Percentiles rank a stretch among this genome's conserved stretches.
These are phyloP conservation scores for Catonia carolina DNA, from an alignment of 2,888 invertebrate genomes.

Conservation along the genomic window DNA sequence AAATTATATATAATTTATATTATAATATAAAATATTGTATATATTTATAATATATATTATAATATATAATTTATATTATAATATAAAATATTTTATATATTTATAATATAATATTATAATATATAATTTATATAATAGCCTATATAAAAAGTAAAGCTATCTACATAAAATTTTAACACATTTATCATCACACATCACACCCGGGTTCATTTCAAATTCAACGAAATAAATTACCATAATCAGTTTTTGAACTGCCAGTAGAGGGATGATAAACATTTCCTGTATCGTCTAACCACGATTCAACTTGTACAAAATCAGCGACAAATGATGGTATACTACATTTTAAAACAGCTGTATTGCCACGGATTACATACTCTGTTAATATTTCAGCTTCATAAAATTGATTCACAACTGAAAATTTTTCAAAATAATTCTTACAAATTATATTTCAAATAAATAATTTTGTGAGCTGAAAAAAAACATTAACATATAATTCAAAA, in stretches of 20 bases:
- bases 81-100: no score
- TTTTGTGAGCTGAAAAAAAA: not conserved
- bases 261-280: constrained; percentile 45
- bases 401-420: constrained; percentile 58
- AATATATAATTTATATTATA: no score
- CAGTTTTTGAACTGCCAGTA: constrained; percentile 45
- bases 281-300: constrained; percentile 63
- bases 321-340: constrained; percentile 70
- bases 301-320: constrained; percentile 62
- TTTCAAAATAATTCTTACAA: not conserved
- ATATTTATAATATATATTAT: no score
- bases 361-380: constrained; percentile 65
- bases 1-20: no score
- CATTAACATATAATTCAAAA: not conserved
- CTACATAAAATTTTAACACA: not conserved
- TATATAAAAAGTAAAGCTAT: not conserved
- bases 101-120: no score
- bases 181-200: not conserved
- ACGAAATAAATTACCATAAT: constrained; percentile 20
- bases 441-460: no score
- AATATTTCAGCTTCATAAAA: constrained; percentile 64
- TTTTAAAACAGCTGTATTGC: constrained; percentile 63
- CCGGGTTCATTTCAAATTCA: not conserved
- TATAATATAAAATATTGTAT: no score
- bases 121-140: no score